A percentile compares a stretch with the other conserved stretches of the same genome.
Evolutionary conservation across 2,113 vertebrate genomes (phyloP).

Genomic region (Elephantulus edwardii): DNA sequence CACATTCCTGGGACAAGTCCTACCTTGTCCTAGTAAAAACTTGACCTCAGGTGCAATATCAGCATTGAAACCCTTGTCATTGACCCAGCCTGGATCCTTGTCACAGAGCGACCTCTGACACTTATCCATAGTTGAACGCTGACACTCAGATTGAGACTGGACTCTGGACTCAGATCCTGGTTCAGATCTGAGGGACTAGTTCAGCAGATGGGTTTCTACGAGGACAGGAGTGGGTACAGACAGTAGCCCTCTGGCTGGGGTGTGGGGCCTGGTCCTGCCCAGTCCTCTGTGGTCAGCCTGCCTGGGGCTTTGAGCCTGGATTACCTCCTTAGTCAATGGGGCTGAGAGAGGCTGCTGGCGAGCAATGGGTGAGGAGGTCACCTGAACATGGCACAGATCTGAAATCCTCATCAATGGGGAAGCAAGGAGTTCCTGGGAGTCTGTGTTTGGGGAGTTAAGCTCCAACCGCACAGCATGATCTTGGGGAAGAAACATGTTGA

Average conservation of each 20-base stretch:
- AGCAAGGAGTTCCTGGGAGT: neutral
- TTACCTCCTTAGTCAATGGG: neutral
- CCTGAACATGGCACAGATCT: neutral
- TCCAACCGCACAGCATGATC: neutral
- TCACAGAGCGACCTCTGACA: neutral
- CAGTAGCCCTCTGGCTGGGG: neutral
- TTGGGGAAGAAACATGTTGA: neutral
- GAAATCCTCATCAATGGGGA: neutral
- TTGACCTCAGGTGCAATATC: neutral
- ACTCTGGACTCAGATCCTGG: neutral
- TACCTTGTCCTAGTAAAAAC: neutral
- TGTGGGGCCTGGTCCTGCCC: neutral
- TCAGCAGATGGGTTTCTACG: neutral
- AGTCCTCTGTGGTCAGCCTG: neutral
- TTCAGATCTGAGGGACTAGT: neutral
- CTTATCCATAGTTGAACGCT: neutral
- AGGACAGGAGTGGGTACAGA: neutral
- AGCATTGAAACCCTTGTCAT: neutral
- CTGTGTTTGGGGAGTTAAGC: accelerated
- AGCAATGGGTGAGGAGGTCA: neutral
- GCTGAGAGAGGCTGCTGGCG: neutral
- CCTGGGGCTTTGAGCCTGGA: neutral
- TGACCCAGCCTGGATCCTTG: neutral
- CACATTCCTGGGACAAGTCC: neutral
- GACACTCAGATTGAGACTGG: neutral